Evolutionary conservation across 2,888 invertebrate species (phyloP).

Genomic region (Diadegma fenestrale): DNA sequence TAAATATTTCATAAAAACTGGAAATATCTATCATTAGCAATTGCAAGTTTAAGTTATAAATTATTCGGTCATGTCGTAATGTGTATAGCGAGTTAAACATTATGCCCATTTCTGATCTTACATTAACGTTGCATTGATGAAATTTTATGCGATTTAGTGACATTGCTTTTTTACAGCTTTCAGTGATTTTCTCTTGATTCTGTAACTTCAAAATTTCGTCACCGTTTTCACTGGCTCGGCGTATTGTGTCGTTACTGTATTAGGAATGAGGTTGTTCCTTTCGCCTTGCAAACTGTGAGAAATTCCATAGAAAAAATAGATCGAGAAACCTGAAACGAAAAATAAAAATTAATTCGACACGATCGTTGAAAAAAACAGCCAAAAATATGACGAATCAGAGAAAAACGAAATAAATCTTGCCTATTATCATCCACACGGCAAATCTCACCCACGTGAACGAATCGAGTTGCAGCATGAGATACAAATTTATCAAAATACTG

Average conservation of each 20-base stretch:
- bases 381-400: not conserved
- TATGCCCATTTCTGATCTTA: not conserved
- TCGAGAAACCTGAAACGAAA: constrained; percentile 89
- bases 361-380: not conserved
- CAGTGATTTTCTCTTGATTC: not conserved
- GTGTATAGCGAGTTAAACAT: not conserved
- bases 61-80: constrained; percentile 7
- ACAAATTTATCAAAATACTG: constrained; percentile 94
- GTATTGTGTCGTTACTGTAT: constrained; percentile 74
- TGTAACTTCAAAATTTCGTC: constrained; percentile 66
- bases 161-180: not conserved
- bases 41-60: not conserved
- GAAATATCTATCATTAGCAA: not conserved
- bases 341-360: constrained; percentile 55
- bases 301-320: constrained; percentile 95
- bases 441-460: constrained; percentile 95
- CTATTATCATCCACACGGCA: constrained; percentile 93
- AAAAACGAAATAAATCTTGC: constrained; percentile 84
- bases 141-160: constrained; percentile 19
- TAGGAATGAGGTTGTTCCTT: constrained; percentile 74
- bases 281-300: constrained; percentile 90
- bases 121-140: constrained; percentile 36
- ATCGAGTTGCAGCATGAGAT: constrained; percentile 96
- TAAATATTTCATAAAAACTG: not conserved
- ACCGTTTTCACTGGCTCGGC: constrained; percentile 73